These are phyloP conservation scores for Andrena fulva DNA, from an alignment of 2,888 invertebrate species.

Conservation along the genomic window DNA sequence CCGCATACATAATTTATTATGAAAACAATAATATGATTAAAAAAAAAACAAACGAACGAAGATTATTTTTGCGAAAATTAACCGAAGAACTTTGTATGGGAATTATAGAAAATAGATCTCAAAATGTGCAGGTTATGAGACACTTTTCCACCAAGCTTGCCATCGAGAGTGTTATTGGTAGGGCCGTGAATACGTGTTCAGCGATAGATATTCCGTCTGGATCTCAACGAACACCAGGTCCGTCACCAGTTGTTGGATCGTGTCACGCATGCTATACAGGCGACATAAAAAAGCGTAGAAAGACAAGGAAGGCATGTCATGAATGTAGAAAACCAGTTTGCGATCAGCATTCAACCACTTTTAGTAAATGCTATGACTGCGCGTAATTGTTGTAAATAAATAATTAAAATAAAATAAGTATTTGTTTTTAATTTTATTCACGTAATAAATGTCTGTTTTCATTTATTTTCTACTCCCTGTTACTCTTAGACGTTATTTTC, in stretches of 20 bases:
- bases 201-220: not conserved
- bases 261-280: conserved; percentile 31
- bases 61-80: conserved; percentile 40
- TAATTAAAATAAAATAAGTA: too few species aligned
- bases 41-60: conserved; percentile 55
- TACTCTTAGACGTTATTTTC: too few species aligned
- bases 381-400: too few species aligned
- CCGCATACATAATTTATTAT: conserved; percentile 57
- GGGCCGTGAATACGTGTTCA: too few species aligned
- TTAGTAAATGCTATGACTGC: too few species aligned
- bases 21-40: conserved; percentile 64
- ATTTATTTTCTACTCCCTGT: too few species aligned
- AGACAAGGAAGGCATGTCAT: conserved; percentile 41
- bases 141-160: conserved; percentile 40
- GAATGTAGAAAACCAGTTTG: conserved; percentile 28
- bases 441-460: too few species aligned
- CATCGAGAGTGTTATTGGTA: conserved; percentile 24
- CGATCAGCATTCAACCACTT: conserved; percentile 32
- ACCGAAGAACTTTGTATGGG: conserved; percentile 56
- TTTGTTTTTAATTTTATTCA: too few species aligned
- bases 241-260: conserved; percentile 9
- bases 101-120: conserved; percentile 58
- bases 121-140: conserved; percentile 44
- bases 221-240: too few species aligned
- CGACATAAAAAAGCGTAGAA: conserved; percentile 41